Conservation (phyloP, 2,113 vertebrate genomes). For the Morone saxatilis region DNA sequence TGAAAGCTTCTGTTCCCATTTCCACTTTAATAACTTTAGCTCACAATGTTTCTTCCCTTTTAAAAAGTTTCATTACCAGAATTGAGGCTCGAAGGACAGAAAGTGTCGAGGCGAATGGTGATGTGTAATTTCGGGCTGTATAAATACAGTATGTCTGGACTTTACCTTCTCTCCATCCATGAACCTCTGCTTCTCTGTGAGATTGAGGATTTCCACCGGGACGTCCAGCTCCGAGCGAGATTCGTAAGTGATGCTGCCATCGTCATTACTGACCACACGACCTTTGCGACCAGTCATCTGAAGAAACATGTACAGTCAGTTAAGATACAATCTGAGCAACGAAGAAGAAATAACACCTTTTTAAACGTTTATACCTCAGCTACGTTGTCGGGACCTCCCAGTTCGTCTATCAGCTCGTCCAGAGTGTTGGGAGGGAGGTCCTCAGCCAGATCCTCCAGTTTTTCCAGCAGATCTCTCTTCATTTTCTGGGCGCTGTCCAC, state of each 20-base stretch:
- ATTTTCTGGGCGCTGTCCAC: slow-evolving; percentile 97
- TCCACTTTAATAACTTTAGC: neutral
- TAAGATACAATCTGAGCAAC: neutral
- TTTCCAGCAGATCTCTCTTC: slow-evolving; percentile 94
- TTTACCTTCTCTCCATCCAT: slow-evolving; percentile 99
- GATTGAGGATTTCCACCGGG: slow-evolving; percentile 97
- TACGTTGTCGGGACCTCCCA: slow-evolving; percentile 97
- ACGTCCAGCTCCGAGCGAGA: slow-evolving; percentile 97
- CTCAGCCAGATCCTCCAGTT: slow-evolving; percentile 92
- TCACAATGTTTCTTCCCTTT: too few relatives aligned
- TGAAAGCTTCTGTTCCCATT: neutral
- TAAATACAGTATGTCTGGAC: too few relatives aligned
- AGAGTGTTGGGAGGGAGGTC: slow-evolving; percentile 96
- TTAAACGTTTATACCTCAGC: slow-evolving; percentile 88
- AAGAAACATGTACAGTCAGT: neutral
- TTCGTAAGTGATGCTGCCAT: slow-evolving; percentile 97
- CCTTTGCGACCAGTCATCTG: slow-evolving; percentile 99
- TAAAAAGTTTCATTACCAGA: too few relatives aligned
- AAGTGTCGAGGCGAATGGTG: too few relatives aligned
- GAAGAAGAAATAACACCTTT: too few relatives aligned
- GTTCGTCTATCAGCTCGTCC: slow-evolving; percentile 97
- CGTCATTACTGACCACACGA: slow-evolving; percentile 96
- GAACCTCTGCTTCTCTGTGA: slow-evolving; percentile 98
- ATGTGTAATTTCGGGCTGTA: too few relatives aligned
- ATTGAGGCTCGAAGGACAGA: too few relatives aligned